Conservation (phyloP, 2,888 invertebrate species). For the Drosophila infuscata region DNA sequence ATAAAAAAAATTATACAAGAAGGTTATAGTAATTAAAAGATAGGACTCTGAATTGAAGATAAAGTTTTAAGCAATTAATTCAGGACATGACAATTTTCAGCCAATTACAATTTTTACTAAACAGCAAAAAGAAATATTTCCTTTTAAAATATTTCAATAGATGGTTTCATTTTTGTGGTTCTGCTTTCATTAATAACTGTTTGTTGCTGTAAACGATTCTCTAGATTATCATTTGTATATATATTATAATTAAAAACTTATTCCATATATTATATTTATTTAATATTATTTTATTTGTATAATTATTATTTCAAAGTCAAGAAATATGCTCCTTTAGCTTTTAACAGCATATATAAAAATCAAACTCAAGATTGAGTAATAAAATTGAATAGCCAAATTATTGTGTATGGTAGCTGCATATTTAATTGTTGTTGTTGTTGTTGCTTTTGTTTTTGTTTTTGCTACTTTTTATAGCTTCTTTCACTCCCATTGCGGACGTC, state of each 20-base stretch:
- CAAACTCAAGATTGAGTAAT: slow-evolving; percentile 44
- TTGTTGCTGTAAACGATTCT: not conserved
- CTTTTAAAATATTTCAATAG: not conserved
- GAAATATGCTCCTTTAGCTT: not conserved
- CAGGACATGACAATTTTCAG: not conserved
- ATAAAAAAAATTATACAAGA: no score
- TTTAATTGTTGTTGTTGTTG: slow-evolving; percentile 24
- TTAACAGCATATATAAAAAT: slow-evolving; percentile 1
- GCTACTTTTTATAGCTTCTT: slow-evolving; percentile 62
- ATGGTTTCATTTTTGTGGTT: not conserved
- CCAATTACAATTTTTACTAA: not conserved
- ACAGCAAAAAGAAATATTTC: not conserved
- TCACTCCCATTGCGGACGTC: slow-evolving; percentile 73
- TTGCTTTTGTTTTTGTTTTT: slow-evolving; percentile 6
- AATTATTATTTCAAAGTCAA: not conserved
- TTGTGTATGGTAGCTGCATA: slow-evolving; percentile 52
- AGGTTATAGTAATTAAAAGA: no score
- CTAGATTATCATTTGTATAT: not conserved
- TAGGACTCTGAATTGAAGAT: not conserved
- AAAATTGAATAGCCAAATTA: slow-evolving; percentile 52
- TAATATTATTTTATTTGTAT: not conserved
- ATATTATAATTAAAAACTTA: not conserved
- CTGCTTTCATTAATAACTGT: not conserved
- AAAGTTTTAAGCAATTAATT: not conserved
- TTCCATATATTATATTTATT: not conserved